Percentiles rank a stretch among this genome's conserved stretches.
phyloP scores from a whole-genome alignment of 2,797 vertebrate genomes.

The Heliangelus exortis region DNA sequence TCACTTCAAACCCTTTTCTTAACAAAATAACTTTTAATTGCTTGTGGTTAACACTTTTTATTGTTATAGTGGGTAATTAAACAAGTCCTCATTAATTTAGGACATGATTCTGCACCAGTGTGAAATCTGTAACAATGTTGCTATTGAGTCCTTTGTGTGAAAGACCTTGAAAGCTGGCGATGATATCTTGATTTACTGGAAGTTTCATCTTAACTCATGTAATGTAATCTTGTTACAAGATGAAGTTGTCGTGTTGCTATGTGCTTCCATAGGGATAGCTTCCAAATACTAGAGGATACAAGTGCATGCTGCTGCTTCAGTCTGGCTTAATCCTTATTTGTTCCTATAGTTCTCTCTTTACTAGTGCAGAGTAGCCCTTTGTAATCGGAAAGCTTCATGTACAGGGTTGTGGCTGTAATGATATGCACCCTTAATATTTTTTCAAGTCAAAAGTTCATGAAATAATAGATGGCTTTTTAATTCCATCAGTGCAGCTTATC shows the following conservation, averaged over 20 bases:
- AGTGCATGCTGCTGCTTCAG: not conserved
- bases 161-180: not conserved
- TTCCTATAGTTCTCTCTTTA: not conserved
- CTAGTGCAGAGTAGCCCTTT: not conserved
- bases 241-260: not conserved
- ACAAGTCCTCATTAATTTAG: not conserved
- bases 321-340: not conserved
- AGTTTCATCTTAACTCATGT: not conserved
- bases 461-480: constrained; percentile 7
- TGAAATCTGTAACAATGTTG: not conserved
- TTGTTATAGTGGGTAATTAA: not conserved
- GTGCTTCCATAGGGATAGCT: not conserved
- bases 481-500: not conserved
- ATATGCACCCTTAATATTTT: not conserved
- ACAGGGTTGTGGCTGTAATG: not conserved
- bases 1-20: not conserved
- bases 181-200: not conserved
- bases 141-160: not conserved
- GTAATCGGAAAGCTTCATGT: not conserved
- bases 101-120: not conserved
- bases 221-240: not conserved
- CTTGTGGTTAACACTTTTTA: not conserved
- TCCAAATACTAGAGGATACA: not conserved
- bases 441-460: not conserved
- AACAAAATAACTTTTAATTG: not conserved